These are phyloP conservation scores for Syrista parreyssii DNA, from an alignment of 2,888 invertebrate genomes.

Conservation along the genomic window DNA sequence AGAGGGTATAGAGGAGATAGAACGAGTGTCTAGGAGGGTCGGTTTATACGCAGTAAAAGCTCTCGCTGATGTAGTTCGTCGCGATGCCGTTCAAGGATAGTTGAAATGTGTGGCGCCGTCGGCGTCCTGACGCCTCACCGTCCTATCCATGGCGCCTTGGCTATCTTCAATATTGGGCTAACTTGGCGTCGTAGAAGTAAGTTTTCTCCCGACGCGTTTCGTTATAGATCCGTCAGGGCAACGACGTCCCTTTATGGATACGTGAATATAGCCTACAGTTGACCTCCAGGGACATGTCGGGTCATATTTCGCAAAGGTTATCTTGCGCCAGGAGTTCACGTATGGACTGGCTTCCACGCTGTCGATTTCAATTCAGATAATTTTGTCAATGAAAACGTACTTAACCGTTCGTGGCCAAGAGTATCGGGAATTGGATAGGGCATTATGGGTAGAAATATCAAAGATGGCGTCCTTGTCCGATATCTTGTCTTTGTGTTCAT, in stretches of 20 bases:
- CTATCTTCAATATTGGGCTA: constrained; percentile 7
- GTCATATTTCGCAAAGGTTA: background rate
- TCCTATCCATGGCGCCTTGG: background rate
- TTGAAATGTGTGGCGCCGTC: constrained; percentile 12
- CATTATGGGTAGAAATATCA: background rate
- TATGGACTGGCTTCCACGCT: background rate
- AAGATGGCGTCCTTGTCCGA: background rate
- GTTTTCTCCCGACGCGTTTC: background rate
- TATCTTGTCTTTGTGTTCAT: background rate
- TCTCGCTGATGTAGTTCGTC: constrained; percentile 8
- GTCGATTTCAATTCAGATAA: background rate
- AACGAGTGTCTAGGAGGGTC: background rate
- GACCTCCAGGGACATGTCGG: background rate
- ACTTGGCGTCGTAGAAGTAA: background rate
- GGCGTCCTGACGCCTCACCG: background rate
- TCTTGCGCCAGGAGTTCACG: background rate
- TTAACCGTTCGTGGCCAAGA: background rate
- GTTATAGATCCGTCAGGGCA: background rate
- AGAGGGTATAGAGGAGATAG: background rate
- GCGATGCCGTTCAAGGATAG: background rate
- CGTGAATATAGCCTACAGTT: background rate
- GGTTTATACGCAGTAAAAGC: background rate
- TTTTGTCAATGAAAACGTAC: background rate
- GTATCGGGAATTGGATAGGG: background rate
- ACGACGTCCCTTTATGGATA: background rate